Conservation (phyloP, 2,888 invertebrate species). For the Capitulum mitella region DNA sequence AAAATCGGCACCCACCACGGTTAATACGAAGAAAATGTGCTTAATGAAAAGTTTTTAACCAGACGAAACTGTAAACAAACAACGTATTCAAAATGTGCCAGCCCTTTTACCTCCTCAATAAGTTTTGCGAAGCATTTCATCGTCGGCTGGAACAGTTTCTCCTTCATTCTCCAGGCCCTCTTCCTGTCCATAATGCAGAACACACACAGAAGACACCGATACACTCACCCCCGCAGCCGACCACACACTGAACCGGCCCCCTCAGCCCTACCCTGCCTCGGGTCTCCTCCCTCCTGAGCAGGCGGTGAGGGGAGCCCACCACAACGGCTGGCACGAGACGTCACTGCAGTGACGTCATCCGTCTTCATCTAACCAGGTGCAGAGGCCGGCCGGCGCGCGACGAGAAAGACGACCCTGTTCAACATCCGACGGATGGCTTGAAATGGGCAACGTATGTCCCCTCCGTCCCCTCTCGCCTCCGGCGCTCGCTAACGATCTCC, state of each 20-base stretch:
- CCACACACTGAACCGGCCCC: not conserved
- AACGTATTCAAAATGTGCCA: too few species aligned
- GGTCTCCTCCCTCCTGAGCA: not conserved
- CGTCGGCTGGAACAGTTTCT: not conserved
- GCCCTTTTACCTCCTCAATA: constrained; percentile 1
- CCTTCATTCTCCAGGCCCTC: constrained; percentile 20
- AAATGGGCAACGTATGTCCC: too few species aligned
- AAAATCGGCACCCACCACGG: too few species aligned
- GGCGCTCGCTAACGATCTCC: not conserved
- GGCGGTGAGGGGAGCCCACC: not conserved
- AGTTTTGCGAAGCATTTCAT: not conserved
- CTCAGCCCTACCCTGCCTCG: not conserved
- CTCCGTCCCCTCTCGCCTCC: not conserved
- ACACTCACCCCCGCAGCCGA: not conserved
- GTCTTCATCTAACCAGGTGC: constrained; percentile 8
- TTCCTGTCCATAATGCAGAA: not conserved
- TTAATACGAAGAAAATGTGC: too few species aligned
- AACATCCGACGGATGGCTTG: not conserved
- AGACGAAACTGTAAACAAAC: too few species aligned
- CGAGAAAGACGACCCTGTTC: constrained; percentile 14
- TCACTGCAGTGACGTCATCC: constrained; percentile 16
- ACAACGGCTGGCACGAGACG: not conserved
- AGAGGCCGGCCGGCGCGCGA: not conserved
- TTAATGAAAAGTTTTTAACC: too few species aligned
- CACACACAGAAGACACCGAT: not conserved